Percentiles rank a stretch among this genome's conserved stretches.
Evolutionary conservation across 2,888 invertebrate genomes (phyloP).

Genomic region (Tetanocera ferruginea): DNA sequence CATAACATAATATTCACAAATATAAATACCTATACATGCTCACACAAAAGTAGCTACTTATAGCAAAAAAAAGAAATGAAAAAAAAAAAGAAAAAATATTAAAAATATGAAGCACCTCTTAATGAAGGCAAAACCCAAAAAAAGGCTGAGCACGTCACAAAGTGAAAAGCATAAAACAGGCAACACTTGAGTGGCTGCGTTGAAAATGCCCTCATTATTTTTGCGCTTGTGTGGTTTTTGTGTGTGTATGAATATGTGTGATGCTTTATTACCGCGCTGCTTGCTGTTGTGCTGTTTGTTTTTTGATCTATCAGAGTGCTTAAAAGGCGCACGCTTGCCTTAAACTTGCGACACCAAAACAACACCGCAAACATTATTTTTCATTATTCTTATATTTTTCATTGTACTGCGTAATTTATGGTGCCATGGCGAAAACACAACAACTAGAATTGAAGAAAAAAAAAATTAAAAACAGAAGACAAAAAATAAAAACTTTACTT

Average conservation of each 20-base stretch:
- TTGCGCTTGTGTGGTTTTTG: background rate
- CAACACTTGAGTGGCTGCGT: background rate
- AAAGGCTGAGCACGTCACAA: background rate
- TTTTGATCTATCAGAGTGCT: background rate
- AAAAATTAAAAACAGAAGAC: background rate
- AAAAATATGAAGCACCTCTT: background rate
- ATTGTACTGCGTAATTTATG: background rate
- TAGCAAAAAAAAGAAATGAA: background rate
- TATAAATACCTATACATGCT: background rate
- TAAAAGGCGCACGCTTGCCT: background rate
- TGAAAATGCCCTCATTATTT: background rate
- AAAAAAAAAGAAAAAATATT: background rate
- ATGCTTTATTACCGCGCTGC: no score
- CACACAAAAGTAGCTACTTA: background rate
- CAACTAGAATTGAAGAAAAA: background rate
- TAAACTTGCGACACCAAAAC: background rate
- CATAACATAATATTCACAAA: background rate
- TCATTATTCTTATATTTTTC: constrained; percentile 7
- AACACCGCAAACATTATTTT: constrained; percentile 23
- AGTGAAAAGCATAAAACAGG: background rate
- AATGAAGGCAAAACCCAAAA: background rate
- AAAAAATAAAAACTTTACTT: no score
- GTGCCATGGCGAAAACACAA: background rate
- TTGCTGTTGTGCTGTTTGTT: no score
- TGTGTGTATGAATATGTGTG: background rate